phyloP scores from a whole-genome alignment of 2,797 vertebrate genomes.

The Syngnathus rostellatus region DNA sequence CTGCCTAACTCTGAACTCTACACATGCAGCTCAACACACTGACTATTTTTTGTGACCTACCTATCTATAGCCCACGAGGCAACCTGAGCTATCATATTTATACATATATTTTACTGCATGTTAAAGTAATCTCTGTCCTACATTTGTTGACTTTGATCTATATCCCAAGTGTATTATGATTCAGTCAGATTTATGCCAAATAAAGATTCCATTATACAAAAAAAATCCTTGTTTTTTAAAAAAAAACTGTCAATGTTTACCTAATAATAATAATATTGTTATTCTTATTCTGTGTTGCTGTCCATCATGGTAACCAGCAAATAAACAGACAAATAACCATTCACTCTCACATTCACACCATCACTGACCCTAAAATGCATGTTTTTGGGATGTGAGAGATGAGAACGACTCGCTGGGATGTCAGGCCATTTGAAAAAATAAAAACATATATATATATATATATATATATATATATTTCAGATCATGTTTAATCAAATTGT shows the following conservation, averaged over 20 bases:
- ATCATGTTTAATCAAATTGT: too few species aligned
- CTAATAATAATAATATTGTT: too few species aligned
- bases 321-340: not conserved
- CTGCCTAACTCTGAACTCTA: not conserved
- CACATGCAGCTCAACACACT: not conserved
- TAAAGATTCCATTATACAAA: not conserved
- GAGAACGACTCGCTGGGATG: too few species aligned
- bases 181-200: not conserved
- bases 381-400: not conserved
- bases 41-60: not conserved
- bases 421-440: too few species aligned
- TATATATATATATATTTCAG: too few species aligned
- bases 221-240: not conserved
- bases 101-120: slow-evolving; percentile 3
- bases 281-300: not conserved
- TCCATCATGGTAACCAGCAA: not conserved
- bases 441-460: not conserved
- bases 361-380: not conserved
- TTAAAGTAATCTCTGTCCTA: not conserved
- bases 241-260: not conserved
- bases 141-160: not conserved
- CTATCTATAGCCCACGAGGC: not conserved
- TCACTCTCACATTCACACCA: not conserved
- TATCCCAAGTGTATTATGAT: not conserved
- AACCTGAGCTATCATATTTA: not conserved